Evolutionary conservation across 2,113 vertebrate species (phyloP), one percentile per base, ranked within the genome.

Genomic region (Boleophthalmus pectinirostris): DNA sequence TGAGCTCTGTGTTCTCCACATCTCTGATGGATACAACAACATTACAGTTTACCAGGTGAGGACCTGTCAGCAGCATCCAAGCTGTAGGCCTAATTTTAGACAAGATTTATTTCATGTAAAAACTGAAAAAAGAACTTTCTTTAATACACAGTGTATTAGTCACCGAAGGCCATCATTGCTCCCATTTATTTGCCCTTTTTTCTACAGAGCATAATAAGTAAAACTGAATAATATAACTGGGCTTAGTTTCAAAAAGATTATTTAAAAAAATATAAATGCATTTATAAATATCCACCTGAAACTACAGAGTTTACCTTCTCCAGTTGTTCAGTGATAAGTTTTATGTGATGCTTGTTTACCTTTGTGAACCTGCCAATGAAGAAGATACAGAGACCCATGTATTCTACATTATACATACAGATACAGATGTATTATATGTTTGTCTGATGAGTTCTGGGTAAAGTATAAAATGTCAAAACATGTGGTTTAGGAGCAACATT

Each of bases 1-100:
- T 29, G 57, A 84, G 56, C 38, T 69, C 45, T 68, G n/a, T 13
- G 45, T 24, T 79, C 71, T 75, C 79, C 20, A 67, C 69, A 25
- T 65, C 64, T 60, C 29, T 68, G 49, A 81, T 35, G 20, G 18
- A 29, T 70, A 25, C 65, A 74, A n/a, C 6, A 69, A 35, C 45
- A 60, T 7, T 56, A 45, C 14, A 35, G 5, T 35, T 69, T 65
- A 77, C 60, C 68, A 72, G 47, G 38, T 69, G 56, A 64, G 49
- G 20, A 12, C 61, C 38, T 70, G 20, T 57, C 53, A 61, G 20
- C 0, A 23, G 43, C 58, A 18, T 25, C n/a, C 18, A 51, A 18
- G 11, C 21, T 10, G 68, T 23, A 56, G 20, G 76, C 54, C n/a
- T 53, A 65, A 24, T 54, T n/a, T 54, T 60, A 49, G 16, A 69